Conservation (phyloP, 2,113 vertebrate species). For the Sorex fumeus region DNA sequence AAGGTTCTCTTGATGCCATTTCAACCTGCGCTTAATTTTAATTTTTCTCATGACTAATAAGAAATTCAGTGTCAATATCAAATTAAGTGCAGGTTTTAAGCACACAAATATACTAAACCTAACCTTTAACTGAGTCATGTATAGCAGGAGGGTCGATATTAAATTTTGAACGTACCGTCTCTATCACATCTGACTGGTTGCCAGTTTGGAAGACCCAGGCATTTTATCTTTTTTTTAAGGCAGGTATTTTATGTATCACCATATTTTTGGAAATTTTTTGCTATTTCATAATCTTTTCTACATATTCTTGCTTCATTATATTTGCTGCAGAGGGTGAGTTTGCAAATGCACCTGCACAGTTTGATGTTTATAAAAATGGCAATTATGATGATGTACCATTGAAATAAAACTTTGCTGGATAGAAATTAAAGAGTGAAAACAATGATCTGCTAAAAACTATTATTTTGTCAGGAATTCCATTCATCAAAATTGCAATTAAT, state of each 20-base stretch:
- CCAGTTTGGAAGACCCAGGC: fast-evolving
- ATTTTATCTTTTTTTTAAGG: neutral
- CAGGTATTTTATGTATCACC: neutral
- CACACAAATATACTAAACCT: neutral
- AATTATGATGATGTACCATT: conserved; percentile 77
- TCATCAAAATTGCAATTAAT: conserved; percentile 77
- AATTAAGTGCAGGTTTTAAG: conserved; percentile 11
- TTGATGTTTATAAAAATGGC: conserved; percentile 78
- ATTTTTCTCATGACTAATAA: neutral
- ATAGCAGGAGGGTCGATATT: neutral
- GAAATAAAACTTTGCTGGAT: conserved; percentile 76
- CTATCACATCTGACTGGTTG: neutral
- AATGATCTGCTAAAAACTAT: conserved; percentile 72
- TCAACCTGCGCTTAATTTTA: neutral
- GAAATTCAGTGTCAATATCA: neutral
- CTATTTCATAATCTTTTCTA: neutral
- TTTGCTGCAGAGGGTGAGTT: conserved; percentile 36
- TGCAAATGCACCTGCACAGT: conserved; percentile 66
- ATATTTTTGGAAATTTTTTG: neutral
- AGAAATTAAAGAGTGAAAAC: conserved; percentile 79
- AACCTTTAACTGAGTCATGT: neutral
- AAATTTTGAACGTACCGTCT: neutral
- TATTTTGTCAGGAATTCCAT: conserved; percentile 63
- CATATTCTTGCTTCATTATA: conserved; percentile 29
- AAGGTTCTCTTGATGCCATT: neutral